Evolutionary conservation across 2,797 vertebrate species (phyloP), one percentile per base, ranked within the genome.

Genomic region (Ceryle rudis): DNA sequence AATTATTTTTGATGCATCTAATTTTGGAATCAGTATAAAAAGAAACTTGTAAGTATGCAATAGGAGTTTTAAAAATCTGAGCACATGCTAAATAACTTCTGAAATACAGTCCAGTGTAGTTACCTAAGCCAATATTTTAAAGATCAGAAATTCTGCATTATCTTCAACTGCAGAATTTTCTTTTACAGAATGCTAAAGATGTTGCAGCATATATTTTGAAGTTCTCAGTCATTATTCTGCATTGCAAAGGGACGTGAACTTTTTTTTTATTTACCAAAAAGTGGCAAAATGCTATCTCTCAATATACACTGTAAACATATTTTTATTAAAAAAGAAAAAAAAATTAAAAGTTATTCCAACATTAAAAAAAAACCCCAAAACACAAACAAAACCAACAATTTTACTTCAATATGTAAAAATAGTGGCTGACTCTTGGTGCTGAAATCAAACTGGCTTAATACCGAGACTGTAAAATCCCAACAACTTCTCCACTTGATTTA

Each of bases 11-110:
- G 57, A 79, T 14, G 64, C 25, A 85, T 92, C 94, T 95, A 81
- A 67, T 93, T 93, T 95, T 93, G 86, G 89, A 95, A 90, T 64
- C 25, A 61, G 46, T 86, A 93, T 94, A 92, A 89, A 93, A 51
- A 77, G 81, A 89, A 85, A 74, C 44, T 51, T 80, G 12, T n/a
- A 94, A 77, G 51, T 26, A 70, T 71, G 69, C 28, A 86, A 66
- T 4, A 44, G 6, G 47, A 90, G 22, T 37, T 86, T 14, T 62
- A 47, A 90, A 91, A 93, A 82, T 62, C 41, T 49, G 23, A 69
- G 22, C 10, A 57, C 23, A 49, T 35, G n/a, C 31, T 70, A 86
- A 80, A 86, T 52, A 86, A 64, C 46, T 92, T 85, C 55, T 85
- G 77, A 80, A 94, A 75, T 20, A 44, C 51, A 74, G 74, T 15